phyloP scores from a whole-genome alignment of 2,888 invertebrate species.

The Neocrepidodera transversa region DNA sequence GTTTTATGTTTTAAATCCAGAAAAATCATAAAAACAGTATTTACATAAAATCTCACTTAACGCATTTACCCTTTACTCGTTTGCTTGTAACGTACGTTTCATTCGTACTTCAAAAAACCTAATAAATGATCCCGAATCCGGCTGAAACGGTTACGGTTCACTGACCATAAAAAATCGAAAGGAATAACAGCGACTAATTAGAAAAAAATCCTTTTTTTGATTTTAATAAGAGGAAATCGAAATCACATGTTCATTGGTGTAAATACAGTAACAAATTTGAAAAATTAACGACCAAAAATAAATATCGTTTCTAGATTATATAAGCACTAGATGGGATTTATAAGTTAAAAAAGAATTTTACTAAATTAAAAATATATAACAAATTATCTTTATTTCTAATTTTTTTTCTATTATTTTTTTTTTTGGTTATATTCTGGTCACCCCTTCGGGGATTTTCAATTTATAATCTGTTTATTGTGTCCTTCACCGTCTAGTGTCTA shows the following conservation, averaged over 20 bases:
- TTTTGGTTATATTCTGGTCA: background rate
- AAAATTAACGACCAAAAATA: background rate
- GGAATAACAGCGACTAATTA: constrained; percentile 23
- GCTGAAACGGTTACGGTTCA: constrained; percentile 2
- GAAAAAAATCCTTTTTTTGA: constrained; percentile 14
- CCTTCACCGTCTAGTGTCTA: background rate
- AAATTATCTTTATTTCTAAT: too few relatives aligned
- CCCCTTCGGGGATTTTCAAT: background rate
- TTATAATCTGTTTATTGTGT: constrained; percentile 14
- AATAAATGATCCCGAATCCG: constrained; percentile 4
- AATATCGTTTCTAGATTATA: too few relatives aligned
- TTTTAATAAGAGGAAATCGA: constrained; percentile 23
- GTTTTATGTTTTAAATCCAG: too few relatives aligned
- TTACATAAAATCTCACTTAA: constrained; percentile 2
- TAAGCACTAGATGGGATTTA: too few relatives aligned
- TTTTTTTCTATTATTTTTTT: too few relatives aligned
- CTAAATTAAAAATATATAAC: too few relatives aligned
- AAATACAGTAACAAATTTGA: background rate
- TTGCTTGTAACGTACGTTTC: constrained; percentile 2
- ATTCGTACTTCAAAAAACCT: constrained; percentile 3
- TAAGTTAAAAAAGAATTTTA: too few relatives aligned
- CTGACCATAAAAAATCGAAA: constrained; percentile 16
- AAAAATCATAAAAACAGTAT: background rate
- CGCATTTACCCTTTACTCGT: background rate
- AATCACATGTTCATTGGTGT: background rate